Evolutionary conservation across 2,888 invertebrate genomes (phyloP), one percentile per base, ranked within the genome.

Genomic region (Pyrgus malvae): DNA sequence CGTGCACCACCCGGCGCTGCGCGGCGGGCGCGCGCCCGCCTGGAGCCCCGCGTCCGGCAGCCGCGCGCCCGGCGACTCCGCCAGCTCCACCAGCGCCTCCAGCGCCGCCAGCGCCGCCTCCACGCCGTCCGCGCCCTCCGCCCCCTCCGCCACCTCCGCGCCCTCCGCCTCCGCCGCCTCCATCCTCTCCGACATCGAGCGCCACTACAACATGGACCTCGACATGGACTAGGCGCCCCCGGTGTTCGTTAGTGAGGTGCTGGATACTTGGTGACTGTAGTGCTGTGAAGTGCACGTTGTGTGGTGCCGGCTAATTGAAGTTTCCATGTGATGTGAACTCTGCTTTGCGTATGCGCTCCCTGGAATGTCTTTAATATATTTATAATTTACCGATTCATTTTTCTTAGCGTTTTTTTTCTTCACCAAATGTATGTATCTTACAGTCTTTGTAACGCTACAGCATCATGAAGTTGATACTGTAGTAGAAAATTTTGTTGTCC

Each of bases 181-280:
- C 9, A 49, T 48, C 17, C 49, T 59, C 9, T 48, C 61, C 2
- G 37, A 62, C 11, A 54, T 60, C 21, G 77, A 75, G 61, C 71
- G 69, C 45, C 77, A 80, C 63, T 83, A 83, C 75, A 83, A 89
- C 72, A 89, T 89, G 82, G 90, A 90, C 75, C 82, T 90, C 48
- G 91, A 91, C 71, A 90, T 74, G 69, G 89, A 89, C 63, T 89
- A 88, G 56, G 7, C n/a, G n/a, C n/a, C n/a, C n/a, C n/a, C n/a
- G n/a, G n/a, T n/a, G n/a, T n/a, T n/a, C n/a, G n/a, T n/a, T n/a
- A 17, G 37, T 37, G 37, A n/a, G 17, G n/a, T 5, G 9, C 17
- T 11, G 38, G 19, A 19, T 11, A 4, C n/a, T 31, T 2, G 2
- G 21, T 1, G 17, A 21, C 38, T 21, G 0, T 1, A 8, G 64